A percentile compares a stretch with the other conserved stretches of the same genome.
Conservation (phyloP, 2,888 invertebrate species). For the Globia sparganii region DNA sequence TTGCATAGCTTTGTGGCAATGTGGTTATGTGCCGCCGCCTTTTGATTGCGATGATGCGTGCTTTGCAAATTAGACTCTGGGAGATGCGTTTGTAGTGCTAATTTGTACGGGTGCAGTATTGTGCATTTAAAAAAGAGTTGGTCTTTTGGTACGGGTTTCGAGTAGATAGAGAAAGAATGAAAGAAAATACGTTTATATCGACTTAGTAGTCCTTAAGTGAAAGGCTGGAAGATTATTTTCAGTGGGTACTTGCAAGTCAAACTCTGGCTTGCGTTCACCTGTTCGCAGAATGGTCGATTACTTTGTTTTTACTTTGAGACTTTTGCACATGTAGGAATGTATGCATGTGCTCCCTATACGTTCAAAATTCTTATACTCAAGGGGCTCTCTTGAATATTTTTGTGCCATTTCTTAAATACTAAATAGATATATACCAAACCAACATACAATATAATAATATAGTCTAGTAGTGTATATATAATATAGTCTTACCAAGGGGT, state of each 20-base stretch:
- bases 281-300: neutral
- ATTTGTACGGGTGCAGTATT: neutral
- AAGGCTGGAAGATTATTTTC: neutral
- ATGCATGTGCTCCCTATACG: neutral
- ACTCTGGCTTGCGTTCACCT: neutral
- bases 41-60: constrained; percentile 39
- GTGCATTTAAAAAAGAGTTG: neutral
- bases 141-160: neutral
- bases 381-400: neutral
- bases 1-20: constrained; percentile 62
- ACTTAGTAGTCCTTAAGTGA: neutral
- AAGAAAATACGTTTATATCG: too few species aligned
- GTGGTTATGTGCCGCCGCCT: constrained; percentile 44
- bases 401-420: neutral
- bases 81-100: constrained; percentile 10
- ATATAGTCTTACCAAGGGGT: too few species aligned
- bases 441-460: too few species aligned
- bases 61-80: constrained; percentile 31
- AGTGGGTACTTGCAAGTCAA: neutral
- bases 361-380: neutral
- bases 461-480: too few species aligned
- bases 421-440: too few species aligned
- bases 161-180: too few species aligned
- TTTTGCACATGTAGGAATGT: neutral
- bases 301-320: neutral